These are phyloP conservation scores for Zoanthus sansibaricus DNA, from an alignment of 92 coral and sea anemone genomes.

Conservation along the genomic window DNA sequence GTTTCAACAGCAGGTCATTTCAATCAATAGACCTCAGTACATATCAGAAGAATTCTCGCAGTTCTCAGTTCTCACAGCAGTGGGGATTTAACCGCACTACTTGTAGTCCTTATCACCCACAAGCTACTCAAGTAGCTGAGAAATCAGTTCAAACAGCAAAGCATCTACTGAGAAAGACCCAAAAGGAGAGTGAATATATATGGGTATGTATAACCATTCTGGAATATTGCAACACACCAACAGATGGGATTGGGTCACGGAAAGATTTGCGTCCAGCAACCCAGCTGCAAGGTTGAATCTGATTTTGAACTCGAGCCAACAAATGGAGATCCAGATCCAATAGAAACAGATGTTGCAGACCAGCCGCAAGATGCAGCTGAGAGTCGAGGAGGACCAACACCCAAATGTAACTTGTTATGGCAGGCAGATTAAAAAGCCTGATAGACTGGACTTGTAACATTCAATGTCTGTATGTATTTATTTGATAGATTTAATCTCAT, in stretches of 20 bases:
- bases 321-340: not conserved
- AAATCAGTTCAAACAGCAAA: not conserved
- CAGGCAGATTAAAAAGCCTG: not conserved
- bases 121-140: not conserved
- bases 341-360: not conserved
- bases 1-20: no score
- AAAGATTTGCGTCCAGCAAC: not conserved
- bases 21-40: not conserved
- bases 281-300: not conserved
- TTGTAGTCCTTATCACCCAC: not conserved
- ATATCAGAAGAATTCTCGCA: not conserved
- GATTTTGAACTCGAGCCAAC: not conserved
- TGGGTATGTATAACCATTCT: no score
- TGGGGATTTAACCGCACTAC: not conserved
- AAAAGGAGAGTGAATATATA: not conserved
- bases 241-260: not conserved
- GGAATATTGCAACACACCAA: not conserved
- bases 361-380: not conserved
- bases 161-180: not conserved
- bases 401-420: not conserved
- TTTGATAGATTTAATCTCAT: not conserved
- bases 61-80: not conserved
- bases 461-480: not conserved
- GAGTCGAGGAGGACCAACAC: not conserved
- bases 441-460: not conserved